These are phyloP conservation scores for Muscicapa striata DNA, from an alignment of 2,797 vertebrate species.

Conservation along the genomic window DNA sequence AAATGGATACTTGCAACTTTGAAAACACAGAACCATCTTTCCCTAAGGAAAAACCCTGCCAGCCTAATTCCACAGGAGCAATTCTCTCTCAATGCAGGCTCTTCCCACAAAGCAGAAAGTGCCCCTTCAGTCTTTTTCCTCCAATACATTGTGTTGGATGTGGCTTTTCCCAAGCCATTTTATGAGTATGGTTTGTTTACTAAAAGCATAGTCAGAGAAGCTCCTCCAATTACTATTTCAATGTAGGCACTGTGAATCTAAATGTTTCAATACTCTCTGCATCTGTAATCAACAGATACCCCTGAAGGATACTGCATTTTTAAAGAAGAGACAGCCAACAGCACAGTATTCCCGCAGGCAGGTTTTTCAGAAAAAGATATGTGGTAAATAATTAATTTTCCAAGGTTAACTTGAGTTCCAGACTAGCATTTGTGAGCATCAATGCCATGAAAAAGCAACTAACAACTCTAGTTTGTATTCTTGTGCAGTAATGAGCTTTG, in stretches of 20 bases:
- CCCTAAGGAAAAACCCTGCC: background rate
- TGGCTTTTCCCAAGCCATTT: background rate
- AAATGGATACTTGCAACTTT: background rate
- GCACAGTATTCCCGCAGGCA: constrained; percentile 38
- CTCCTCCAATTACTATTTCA: constrained; percentile 22
- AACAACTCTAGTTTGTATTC: constrained; percentile 37
- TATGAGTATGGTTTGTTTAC: background rate
- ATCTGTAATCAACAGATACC: constrained; percentile 1
- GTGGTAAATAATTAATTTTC: constrained; percentile 59
- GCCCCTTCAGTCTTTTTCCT: background rate
- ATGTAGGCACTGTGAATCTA: constrained; percentile 8
- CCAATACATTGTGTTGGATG: background rate
- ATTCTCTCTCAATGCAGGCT: background rate
- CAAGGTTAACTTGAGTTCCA: constrained; percentile 52
- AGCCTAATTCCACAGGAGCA: background rate
- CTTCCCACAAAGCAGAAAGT: background rate
- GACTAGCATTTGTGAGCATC: constrained; percentile 23
- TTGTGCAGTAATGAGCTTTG: background rate
- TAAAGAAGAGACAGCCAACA: background rate
- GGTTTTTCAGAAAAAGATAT: constrained; percentile 1
- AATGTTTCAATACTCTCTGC: constrained; percentile 12
- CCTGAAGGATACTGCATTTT: constrained; percentile 17
- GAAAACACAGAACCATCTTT: background rate
- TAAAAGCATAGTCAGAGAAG: constrained; percentile 4
- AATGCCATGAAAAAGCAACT: background rate